Base-by-base conservation (phyloP, 2,113 vertebrate species). In the Psilopogon haemacephalus region DNA sequence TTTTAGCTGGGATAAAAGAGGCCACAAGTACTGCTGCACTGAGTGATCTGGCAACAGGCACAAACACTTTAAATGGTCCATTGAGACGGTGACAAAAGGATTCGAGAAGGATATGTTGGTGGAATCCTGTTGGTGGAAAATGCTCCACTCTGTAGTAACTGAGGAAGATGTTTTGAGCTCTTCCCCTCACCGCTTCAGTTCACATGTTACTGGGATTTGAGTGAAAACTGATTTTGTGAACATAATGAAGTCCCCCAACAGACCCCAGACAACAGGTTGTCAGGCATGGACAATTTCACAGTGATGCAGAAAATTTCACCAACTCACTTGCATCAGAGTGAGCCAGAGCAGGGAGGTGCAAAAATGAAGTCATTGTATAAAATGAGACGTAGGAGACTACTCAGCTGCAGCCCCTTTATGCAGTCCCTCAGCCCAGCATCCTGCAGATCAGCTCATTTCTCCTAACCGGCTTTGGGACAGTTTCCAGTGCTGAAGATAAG, bases 1-100 rank as follows among this genome's bases (percentile, higher is more conserved):
- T 81, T 81, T 94, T 84, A 23, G 56, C 65, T 90, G 73, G 79
- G 72, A 91, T 63, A 35, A 69, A 82, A 94, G 65, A 82, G 74
- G 70, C 83, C 21, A 1, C 60, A 46, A 87, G 56, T 77, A 18
- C 74, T 94, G 83, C 50, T 90, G 89, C 78, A 37, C 48, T 70
- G 81, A 63, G 68, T 70, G 91, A 93, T 52, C 81, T 93, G 83
- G 78, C 69, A 81, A 55, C 14, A 71, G 79, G 70, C 52, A 78
- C 20, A 85, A 68, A 54, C 74, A 65, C 50, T 78, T 71, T 30
- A 44, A 86, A 74, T 63, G 68, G 58, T 67, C 77, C 64, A 35
- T 59, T 64, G 59, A 64, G 59, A 15, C 28, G 63, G 69, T 59
- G 82, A 80, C 48, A 72, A 83, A 75, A 87, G 48, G 37, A 54